Percentiles rank a stretch among this genome's conserved stretches.
phyloP scores from a whole-genome alignment of 2,113 vertebrate species.

The Columbina picui region DNA sequence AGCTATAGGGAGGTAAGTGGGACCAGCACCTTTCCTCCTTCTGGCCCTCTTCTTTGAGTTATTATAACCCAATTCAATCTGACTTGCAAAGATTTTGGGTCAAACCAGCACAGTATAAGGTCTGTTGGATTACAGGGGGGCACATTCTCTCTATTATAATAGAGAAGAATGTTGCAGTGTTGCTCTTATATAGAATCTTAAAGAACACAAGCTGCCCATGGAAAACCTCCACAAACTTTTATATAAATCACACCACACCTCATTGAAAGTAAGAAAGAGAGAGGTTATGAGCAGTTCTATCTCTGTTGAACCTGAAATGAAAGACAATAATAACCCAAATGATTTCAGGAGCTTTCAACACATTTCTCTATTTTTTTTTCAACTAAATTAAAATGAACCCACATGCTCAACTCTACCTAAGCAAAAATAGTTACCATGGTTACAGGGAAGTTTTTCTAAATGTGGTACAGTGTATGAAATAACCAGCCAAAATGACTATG shows the following conservation, averaged over 20 bases:
- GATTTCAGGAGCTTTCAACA: slow-evolving; percentile 28
- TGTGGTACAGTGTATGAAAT: slow-evolving; percentile 60
- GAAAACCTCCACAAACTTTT: not conserved
- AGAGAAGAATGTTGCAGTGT: not conserved
- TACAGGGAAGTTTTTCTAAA: slow-evolving; percentile 56
- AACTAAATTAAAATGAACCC: slow-evolving; percentile 53
- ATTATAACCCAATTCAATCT: not conserved
- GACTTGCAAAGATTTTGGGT: not conserved
- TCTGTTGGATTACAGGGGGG: not conserved
- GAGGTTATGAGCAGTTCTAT: not conserved
- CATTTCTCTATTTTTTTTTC: not conserved
- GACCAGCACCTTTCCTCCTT: not conserved
- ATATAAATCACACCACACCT: not conserved
- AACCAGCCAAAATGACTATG: slow-evolving; percentile 55
- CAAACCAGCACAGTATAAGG: not conserved
- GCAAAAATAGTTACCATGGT: slow-evolving; percentile 67
- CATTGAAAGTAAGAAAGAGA: not conserved
- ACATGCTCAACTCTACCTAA: slow-evolving; percentile 27
- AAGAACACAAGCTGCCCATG: not conserved
- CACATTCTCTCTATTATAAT: not conserved
- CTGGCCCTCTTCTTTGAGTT: not conserved
- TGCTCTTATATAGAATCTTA: not conserved
- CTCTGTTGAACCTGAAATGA: slow-evolving; percentile 36
- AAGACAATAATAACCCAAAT: slow-evolving; percentile 25
- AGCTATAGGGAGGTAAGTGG: not conserved